Evolutionary conservation across 2,888 invertebrate species (phyloP).

Genomic region (Luperina testacea): DNA sequence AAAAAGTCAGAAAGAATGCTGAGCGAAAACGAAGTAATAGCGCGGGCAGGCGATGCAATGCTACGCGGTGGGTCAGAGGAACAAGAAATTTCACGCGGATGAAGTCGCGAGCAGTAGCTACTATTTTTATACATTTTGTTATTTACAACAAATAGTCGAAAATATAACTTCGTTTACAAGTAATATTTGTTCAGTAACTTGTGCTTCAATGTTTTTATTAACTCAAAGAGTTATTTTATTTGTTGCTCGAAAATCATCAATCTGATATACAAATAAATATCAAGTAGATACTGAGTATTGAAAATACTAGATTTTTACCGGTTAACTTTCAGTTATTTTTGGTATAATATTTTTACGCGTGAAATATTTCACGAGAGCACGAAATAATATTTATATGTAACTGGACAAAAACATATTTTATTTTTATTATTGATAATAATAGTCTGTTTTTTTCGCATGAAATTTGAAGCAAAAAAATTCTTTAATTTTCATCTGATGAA

Average conservation of each 20-base stretch:
- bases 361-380: slow-evolving; percentile 9
- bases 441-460: not conserved
- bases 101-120: no score
- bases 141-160: not conserved
- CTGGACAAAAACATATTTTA: not conserved
- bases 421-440: not conserved
- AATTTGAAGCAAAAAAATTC: not conserved
- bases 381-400: not conserved
- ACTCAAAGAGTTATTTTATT: slow-evolving; percentile 8
- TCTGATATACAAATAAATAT: not conserved
- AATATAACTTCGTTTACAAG: slow-evolving; percentile 4
- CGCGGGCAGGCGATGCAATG: no score
- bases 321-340: slow-evolving; percentile 19
- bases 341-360: slow-evolving; percentile 10
- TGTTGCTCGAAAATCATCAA: not conserved
- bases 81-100: no score
- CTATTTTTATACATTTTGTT: not conserved
- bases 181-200: slow-evolving; percentile 13
- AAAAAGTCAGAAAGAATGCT: no score
- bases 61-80: no score
- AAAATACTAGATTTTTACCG: not conserved
- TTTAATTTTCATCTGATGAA: not conserved
- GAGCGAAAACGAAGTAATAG: no score
- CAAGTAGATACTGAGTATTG: not conserved
- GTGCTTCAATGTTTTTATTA: slow-evolving; percentile 33